Evolutionary conservation across 2,888 invertebrate species (phyloP).

Genomic region (Mesorhabditis sp.): DNA sequence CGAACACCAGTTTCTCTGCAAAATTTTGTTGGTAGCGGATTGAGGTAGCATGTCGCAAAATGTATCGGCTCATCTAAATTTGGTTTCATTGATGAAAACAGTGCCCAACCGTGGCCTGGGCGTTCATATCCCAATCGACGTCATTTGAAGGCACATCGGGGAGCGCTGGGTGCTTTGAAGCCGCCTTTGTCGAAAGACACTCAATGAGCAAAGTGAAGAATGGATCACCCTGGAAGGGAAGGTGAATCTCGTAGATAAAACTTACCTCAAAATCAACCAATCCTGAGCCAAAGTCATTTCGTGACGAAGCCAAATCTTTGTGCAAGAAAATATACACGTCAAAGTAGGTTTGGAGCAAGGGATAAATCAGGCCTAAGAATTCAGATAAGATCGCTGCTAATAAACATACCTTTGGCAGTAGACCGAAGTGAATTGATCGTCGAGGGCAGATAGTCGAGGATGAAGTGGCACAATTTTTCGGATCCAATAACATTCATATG

Average conservation of each 20-base stretch:
- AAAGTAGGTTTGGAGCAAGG: neutral
- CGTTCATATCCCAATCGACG: neutral
- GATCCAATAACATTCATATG: neutral
- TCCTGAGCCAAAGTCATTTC: too few species aligned
- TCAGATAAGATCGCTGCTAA: neutral
- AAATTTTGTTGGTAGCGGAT: neutral
- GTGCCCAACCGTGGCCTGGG: neutral
- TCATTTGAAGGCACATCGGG: neutral
- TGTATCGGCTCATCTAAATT: neutral
- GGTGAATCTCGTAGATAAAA: neutral
- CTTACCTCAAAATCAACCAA: neutral
- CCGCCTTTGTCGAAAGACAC: neutral
- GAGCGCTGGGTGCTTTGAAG: neutral
- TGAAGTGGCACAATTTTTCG: neutral
- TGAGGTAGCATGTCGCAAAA: neutral
- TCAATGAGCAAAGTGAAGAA: neutral
- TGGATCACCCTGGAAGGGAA: neutral
- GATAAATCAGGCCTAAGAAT: neutral
- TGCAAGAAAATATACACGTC: neutral
- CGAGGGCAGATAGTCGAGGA: neutral
- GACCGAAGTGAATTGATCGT: neutral
- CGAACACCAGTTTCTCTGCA: neutral
- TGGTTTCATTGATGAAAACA: neutral
- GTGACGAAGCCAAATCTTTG: too few species aligned
- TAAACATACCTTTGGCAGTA: neutral